Conservation (phyloP, 2,797 vertebrate genomes). For the Geotrypetes seraphini region DNA sequence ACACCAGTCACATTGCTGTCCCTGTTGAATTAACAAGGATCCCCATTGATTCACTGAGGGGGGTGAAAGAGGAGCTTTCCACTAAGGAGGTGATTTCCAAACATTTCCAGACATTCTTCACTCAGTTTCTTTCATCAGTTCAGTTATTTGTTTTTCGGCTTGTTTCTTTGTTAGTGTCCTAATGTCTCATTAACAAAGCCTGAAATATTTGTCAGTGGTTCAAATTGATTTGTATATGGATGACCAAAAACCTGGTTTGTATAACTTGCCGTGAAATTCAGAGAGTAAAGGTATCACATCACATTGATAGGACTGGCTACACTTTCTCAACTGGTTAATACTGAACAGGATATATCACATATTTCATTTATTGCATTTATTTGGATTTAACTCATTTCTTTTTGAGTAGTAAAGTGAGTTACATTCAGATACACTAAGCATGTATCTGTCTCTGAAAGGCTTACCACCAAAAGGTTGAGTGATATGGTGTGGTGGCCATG, state of each 20-base stretch:
- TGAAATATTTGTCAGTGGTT: slow-evolving; percentile 12
- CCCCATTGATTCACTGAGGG: slow-evolving; percentile 3
- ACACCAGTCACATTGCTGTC: slow-evolving; percentile 2
- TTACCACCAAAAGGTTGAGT: too few species aligned
- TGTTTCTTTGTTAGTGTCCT: slow-evolving; percentile 18
- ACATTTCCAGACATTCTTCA: slow-evolving; percentile 21
- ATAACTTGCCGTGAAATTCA: neutral
- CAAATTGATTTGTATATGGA: slow-evolving; percentile 1
- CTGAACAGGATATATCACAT: too few species aligned
- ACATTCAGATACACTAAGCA: too few species aligned
- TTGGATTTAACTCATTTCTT: too few species aligned
- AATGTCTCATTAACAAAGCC: slow-evolving; percentile 19
- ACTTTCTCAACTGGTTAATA: too few species aligned
- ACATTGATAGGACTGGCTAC: too few species aligned
- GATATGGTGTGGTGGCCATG: too few species aligned
- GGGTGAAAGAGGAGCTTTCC: neutral
- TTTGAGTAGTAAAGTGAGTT: too few species aligned
- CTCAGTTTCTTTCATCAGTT: slow-evolving; percentile 29
- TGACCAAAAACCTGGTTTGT: neutral
- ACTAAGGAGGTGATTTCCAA: neutral
- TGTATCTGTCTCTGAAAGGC: too few species aligned
- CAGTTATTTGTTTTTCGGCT: slow-evolving; percentile 27
- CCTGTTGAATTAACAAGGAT: neutral
- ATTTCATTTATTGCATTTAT: too few species aligned
- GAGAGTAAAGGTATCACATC: too few species aligned